phyloP scores from a whole-genome alignment of 1,140 invertebrate species.

The Drosophila carrolli region DNA sequence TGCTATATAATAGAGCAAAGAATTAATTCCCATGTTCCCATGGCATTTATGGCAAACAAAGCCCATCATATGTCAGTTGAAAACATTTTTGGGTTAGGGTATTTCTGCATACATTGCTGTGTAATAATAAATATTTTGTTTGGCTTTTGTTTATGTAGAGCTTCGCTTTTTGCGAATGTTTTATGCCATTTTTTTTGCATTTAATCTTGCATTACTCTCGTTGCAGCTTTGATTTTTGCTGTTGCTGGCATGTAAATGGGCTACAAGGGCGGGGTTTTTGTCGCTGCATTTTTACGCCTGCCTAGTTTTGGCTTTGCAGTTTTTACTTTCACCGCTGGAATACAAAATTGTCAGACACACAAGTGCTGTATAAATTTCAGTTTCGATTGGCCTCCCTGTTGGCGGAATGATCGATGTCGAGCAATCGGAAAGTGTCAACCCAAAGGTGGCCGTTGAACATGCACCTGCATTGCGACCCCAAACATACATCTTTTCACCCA shows the following conservation, averaged over 20 bases:
- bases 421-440: neutral
- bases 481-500: conserved; percentile 58
- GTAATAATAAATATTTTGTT: conserved; percentile 81
- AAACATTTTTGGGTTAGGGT: conserved; percentile 22
- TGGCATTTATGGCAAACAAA: conserved; percentile 25
- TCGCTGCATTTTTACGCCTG: conserved; percentile 58
- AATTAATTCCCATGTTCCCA: conserved; percentile 18
- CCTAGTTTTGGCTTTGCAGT: conserved; percentile 58
- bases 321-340: conserved; percentile 67
- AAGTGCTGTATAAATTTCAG: conserved; percentile 26
- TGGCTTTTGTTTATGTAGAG: conserved; percentile 61
- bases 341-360: conserved; percentile 38
- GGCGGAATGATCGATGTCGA: neutral
- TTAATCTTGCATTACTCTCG: conserved; percentile 75
- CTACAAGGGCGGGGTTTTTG: conserved; percentile 50
- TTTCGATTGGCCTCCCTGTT: conserved; percentile 19
- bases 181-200: conserved; percentile 51
- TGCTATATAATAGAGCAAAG: conserved; percentile 23
- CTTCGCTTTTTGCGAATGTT: conserved; percentile 26
- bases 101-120: conserved; percentile 46
- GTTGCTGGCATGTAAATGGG: conserved; percentile 51
- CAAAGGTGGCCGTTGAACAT: neutral
- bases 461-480: conserved; percentile 24
- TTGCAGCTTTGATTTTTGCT: conserved; percentile 74
- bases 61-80: conserved; percentile 6